Base-by-base conservation (phyloP, 2,797 vertebrate species). In the Clarias pachynema region DNA sequence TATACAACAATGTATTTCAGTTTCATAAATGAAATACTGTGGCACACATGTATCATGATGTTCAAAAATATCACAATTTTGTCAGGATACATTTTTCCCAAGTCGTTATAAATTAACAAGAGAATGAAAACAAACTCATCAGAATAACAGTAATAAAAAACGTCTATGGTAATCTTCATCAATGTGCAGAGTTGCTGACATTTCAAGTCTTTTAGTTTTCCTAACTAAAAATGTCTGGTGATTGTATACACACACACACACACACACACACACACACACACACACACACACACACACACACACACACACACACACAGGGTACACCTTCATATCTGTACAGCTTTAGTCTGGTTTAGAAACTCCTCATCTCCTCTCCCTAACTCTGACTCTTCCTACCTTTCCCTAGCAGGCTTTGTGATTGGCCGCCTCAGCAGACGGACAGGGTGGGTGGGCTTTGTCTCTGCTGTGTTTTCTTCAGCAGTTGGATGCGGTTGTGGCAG, bases 401-500 rank as follows among this genome's bases (percentile, higher is more conserved):
- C 63, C 75, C 79, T 66, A 69, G 31, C 9, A 56, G 44, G 26
- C 60, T 66, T 37, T 29, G 63, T 79, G 31, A 77, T 37, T 79
- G 62, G 3, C 40, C 6, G 31, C 37, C 88, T 95, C 92, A 95
- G 92, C 94, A 95, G 78, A 95, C 93, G 0, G 89, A 90, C 59
- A 95, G 91, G 3, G 92, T 88, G 0, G 92, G 93, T 20, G 93
- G 91, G 24, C 78, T 90, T 65, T 94, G 94, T 0, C 95, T 93
- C 77, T 93, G 93, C 92, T 95, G 94, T 84, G 94, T 96, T 84
- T 96, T 96, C 91, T 96, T 96, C 83, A 96, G 91, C 90, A 96
- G 92, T 91, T 96, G 95, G 72, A 96, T 96, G 87, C 95, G 95
- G 87, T 96, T 96, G 93, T 96, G 95, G 90, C 95, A 96, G 91